Base-by-base conservation (phyloP, 2,888 invertebrate species). In the Euclidia mi region DNA sequence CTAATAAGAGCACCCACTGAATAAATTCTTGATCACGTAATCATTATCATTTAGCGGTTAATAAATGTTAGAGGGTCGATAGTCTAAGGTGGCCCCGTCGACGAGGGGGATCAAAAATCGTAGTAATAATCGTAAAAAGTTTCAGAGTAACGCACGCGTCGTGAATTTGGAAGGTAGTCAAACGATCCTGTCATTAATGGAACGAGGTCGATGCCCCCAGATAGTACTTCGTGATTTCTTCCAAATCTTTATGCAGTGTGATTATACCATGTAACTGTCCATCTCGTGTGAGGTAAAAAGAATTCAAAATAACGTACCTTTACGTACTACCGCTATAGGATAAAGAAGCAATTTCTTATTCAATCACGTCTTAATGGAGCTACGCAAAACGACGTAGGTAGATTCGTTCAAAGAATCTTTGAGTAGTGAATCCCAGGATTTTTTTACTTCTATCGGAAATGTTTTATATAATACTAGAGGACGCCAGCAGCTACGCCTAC, bases 111-210 rank as follows among this genome's bases (percentile, higher is more conserved):
- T n/a, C n/a, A n/a, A n/a, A n/a, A n/a, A n/a, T n/a, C n/a, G n/a
- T n/a, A n/a, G n/a, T n/a, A n/a, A n/a, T n/a, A n/a, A n/a, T n/a
- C n/a, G n/a, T n/a, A n/a, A n/a, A n/a, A n/a, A n/a, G n/a, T n/a
- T n/a, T n/a, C n/a, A n/a, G n/a, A n/a, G n/a, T n/a, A n/a, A n/a
- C n/a, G n/a, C n/a, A n/a, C n/a, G n/a, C n/a, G n/a, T n/a, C n/a
- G n/a, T 82, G 91, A 91, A 91, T 92, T 88, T 79, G 79, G 81
- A 86, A 90, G 83, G 83, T 80, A 82, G 81, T 81, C 78, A 80
- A 88, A 85, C 83, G 85, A 84, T 88, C 79, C 73, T 70, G 84
- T 84, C 86, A 82, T 87, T 89, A 88, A 82, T 74, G 74, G 57
- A 80, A 80, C 69, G 81, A 79, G 83, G 79, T 74, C 78, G 66